Evolutionary conservation across 2,888 invertebrate species (phyloP), one percentile per base, ranked within the genome.

Genomic region (Eristalis pertinax): DNA sequence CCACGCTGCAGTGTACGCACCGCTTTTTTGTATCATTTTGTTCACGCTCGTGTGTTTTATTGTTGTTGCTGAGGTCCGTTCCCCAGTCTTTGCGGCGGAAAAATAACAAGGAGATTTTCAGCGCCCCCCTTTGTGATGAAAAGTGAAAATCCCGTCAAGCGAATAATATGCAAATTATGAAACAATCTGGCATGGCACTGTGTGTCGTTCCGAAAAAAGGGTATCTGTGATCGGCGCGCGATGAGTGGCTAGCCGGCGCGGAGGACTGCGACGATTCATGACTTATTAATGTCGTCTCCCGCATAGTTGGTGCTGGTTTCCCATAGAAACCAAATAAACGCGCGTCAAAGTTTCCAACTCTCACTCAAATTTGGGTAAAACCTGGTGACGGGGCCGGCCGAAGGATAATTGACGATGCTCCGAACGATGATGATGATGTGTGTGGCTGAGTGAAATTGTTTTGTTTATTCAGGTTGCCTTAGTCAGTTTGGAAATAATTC

Each of bases 141-240:
- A 60, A 70, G 56, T 32, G 68, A 65, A 86, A 76, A 68, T 69
- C 73, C 69, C 68, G 58, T 87, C 79, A 68, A 79, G 87, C 84
- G 87, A 80, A 87, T 87, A 84, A 84, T 87, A 87, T 87, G 87
- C 84, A 87, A 87, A 87, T 87, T 87, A 80, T 79, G 70, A 84
- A 79, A 72, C 87, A 84, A 84, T 87, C 79, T 84, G 84, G 74
- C 78, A 86, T 84, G 84, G 74, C 78, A 86, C 69, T 69, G 75
- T 56, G 22, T 64, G 50, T 29, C 58, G 19, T n/a, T 19, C 11
- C 50, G 50, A 50, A 50, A 50, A 50, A 50, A 50, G 69, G 24
- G 70, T 60, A 56, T 68, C 35, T 32, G 13, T 43, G 65, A 41
- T 62, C 43, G 62, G 24, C 41, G 73, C 13, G 24, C 41, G 73